These are phyloP conservation scores for Globia sparganii DNA, from an alignment of 2,888 invertebrate species.

Conservation along the genomic window DNA sequence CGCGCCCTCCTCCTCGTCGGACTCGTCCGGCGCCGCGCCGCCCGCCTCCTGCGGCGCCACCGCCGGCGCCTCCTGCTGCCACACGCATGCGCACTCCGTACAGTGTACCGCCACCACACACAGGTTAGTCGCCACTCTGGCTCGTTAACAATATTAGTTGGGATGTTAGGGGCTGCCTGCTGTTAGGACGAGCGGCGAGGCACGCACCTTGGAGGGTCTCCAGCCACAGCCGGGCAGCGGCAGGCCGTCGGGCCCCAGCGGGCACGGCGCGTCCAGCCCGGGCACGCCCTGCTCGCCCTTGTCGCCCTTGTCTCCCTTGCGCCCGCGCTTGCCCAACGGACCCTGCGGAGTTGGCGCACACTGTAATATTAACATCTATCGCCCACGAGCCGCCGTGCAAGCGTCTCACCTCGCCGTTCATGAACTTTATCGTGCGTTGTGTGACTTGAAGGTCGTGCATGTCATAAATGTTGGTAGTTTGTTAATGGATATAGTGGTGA, in stretches of 20 bases:
- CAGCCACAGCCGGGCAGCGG: conserved; percentile 99
- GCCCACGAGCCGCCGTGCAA: conserved; percentile 29
- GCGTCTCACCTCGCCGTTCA: conserved; percentile 9
- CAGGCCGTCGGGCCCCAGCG: conserved; percentile 98
- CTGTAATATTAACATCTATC: conserved; percentile 58
- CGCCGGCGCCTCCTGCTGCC: conserved; percentile 73
- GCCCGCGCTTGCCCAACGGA: conserved; percentile 96
- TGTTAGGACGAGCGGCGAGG: conserved; percentile 18
- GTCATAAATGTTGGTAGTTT: neutral
- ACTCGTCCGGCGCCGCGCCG: conserved; percentile 63
- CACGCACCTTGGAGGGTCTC: conserved; percentile 95
- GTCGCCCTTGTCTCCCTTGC: conserved; percentile 97
- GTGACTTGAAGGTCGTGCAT: conserved; percentile 8
- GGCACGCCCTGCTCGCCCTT: conserved; percentile 99
- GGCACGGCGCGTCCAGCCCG: conserved; percentile 99
- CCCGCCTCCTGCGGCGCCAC: conserved; percentile 69
- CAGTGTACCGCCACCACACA: conserved; percentile 36
- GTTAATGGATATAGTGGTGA: conserved; percentile 2
- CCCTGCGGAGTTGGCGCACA: conserved; percentile 91
- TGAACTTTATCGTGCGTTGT: neutral
- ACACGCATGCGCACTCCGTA: conserved; percentile 65
- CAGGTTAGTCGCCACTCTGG: conserved; percentile 36
- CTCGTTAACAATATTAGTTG: conserved; percentile 25
- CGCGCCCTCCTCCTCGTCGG: conserved; percentile 65
- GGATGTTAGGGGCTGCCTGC: conserved; percentile 34